Base-by-base conservation (phyloP, 2,113 vertebrate species). In the Podarcis cretensis region DNA sequence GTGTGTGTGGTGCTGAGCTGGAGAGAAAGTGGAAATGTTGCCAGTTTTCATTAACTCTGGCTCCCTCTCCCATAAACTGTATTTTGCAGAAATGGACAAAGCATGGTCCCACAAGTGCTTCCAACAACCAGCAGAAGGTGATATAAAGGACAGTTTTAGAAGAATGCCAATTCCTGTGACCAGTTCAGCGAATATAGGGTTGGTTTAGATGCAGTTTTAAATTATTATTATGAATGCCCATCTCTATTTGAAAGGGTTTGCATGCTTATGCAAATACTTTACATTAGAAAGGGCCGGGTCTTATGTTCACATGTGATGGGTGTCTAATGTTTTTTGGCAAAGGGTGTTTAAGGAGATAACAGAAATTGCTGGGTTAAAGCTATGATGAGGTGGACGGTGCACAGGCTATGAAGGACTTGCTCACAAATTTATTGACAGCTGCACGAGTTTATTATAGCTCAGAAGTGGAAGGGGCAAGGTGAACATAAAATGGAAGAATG, bases 81-180 rank as follows among this genome's bases (percentile, higher is more conserved):
- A 91, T 88, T 87, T 83, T 87, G 92, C 18, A 73, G 92, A 95
- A 92, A 92, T 30, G 89, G 93, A 86, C 88, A 95, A 95, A 96
- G 93, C 91, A 94, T 0, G 1, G 81, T 91, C 92, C 83, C 91
- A 87, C 66, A 86, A 69, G 48, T 89, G 88, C 92, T 18, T 79
- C n/a, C 25, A 32, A 71, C 48, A 69, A 37, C 25, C 81, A 69
- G 81, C 12, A 16, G 25, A 37, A 66, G 35, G 25, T 5, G 40
- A 18, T 74, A 84, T 20, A 66, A 57, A 57, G 83, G 57, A 25
- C 69, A 84, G 27, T 18, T 84, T 74, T 27, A 27, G 4, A 68
- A 35, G n/a, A 20, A 59, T 35, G 20, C 5, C 21, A 35, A 18
- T 84, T 84, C 66, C 54, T 6, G 12, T 48, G 21, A 3, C 63